Conservation (phyloP, 2,888 invertebrate species). For the Pegoplata infirma region DNA sequence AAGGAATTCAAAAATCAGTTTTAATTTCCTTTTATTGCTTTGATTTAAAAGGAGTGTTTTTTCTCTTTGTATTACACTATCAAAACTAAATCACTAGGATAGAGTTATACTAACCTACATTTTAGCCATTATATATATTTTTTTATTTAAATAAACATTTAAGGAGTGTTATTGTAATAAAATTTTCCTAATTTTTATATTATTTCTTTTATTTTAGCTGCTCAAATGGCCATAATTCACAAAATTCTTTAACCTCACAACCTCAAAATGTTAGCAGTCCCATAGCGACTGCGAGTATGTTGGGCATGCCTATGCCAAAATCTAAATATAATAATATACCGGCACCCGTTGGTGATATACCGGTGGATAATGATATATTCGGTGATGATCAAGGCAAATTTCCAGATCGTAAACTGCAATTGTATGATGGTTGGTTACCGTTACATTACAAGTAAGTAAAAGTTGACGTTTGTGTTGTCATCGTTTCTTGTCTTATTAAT, state of each 20-base stretch:
- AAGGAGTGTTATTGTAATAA: slow-evolving; percentile 33
- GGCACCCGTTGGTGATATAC: slow-evolving; percentile 71
- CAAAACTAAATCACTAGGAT: not conserved
- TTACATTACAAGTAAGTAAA: slow-evolving; percentile 75
- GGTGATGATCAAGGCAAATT: slow-evolving; percentile 68
- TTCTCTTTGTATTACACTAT: not conserved
- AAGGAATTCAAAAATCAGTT: slow-evolving; percentile 11
- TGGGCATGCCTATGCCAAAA: slow-evolving; percentile 65
- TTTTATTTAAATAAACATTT: slow-evolving; percentile 12
- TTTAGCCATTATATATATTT: no score
- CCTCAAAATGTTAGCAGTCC: slow-evolving; percentile 57
- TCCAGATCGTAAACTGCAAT: slow-evolving; percentile 71
- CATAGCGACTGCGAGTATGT: slow-evolving; percentile 68
- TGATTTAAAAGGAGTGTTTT: slow-evolving; percentile 18
- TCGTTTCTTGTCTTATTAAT: not conserved
- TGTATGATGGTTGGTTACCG: slow-evolving; percentile 77
- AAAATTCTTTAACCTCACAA: slow-evolving; percentile 38
- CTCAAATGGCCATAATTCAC: slow-evolving; percentile 67
- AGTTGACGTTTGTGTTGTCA: no score
- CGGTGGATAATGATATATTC: slow-evolving; percentile 66
- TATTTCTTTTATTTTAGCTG: slow-evolving; percentile 66
- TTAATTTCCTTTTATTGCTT: slow-evolving; percentile 3
- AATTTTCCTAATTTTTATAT: slow-evolving; percentile 35
- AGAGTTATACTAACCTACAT: not conserved
- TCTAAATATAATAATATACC: slow-evolving; percentile 52